Evolutionary conservation across 2,113 vertebrate species (phyloP).

Genomic region (Seriola rivoliana): DNA sequence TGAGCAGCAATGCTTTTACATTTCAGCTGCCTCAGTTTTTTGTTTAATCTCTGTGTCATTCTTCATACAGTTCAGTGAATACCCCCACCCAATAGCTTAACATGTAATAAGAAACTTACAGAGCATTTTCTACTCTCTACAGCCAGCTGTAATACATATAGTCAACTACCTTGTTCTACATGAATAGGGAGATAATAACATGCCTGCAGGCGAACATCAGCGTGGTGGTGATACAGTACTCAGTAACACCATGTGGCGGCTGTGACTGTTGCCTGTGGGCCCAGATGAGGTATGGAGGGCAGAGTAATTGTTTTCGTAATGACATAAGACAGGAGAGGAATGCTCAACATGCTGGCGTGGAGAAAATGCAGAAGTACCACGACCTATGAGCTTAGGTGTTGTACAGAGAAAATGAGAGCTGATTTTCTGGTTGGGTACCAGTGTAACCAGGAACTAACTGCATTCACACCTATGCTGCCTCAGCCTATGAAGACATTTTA

Average conservation of each 20-base stretch:
- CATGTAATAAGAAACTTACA: not conserved
- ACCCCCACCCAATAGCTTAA: not conserved
- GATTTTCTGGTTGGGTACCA: conserved; percentile 66
- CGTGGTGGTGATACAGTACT: conserved; percentile 47
- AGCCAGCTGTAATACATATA: not conserved
- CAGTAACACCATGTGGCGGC: conserved; percentile 33
- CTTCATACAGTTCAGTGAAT: not conserved
- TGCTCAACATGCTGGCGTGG: conserved; percentile 55
- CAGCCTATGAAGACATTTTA: conserved; percentile 34
- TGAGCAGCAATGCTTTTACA: not conserved
- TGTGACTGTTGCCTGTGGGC: conserved; percentile 65
- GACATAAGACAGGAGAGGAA: conserved; percentile 77
- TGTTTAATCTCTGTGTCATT: not conserved
- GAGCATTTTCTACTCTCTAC: not conserved
- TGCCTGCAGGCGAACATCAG: conserved; percentile 38
- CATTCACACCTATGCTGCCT: conserved; percentile 39
- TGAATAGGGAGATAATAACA: conserved; percentile 30
- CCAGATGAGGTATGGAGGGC: conserved; percentile 53
- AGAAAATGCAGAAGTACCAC: conserved; percentile 45
- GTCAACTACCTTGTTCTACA: conserved; percentile 16
- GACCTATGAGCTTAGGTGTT: conserved; percentile 47
- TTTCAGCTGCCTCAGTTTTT: not conserved
- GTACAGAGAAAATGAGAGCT: conserved; percentile 36
- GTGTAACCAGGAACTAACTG: conserved; percentile 48
- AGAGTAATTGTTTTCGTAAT: conserved; percentile 80